Conservation (phyloP, 2,797 vertebrate genomes). For the Atherinosoma microstoma region DNA sequence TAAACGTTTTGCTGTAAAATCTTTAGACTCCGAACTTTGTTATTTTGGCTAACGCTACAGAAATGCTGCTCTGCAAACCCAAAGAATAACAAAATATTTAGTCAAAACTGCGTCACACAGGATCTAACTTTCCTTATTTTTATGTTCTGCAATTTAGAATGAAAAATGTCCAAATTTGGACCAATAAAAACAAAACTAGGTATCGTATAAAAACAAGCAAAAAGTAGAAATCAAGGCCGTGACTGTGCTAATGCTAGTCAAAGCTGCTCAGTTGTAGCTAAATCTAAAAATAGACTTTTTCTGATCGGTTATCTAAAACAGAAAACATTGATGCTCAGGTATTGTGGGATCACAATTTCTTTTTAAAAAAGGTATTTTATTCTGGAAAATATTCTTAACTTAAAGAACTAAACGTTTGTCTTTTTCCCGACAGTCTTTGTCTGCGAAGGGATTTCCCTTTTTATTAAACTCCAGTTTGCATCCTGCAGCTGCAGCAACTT, state of each 20-base stretch:
- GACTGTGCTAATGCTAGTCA: neutral
- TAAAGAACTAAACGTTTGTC: no score
- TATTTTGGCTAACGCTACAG: neutral
- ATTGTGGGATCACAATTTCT: no score
- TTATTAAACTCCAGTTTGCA: no score
- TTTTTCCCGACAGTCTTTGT: no score
- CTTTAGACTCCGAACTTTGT: neutral
- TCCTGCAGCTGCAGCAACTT: no score
- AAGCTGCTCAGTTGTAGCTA: neutral
- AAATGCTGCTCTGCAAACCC: neutral
- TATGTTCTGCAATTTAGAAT: neutral
- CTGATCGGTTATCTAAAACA: neutral
- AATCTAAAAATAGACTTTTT: neutral
- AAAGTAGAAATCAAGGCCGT: neutral
- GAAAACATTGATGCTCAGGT: no score
- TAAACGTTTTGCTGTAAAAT: neutral
- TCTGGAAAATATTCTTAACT: no score
- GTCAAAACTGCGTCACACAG: neutral
- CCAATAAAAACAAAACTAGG: neutral
- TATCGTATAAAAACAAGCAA: neutral
- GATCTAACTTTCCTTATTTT: neutral
- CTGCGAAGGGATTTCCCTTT: no score
- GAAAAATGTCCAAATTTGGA: neutral
- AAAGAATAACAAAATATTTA: neutral
- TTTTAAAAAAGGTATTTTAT: no score